Conservation (phyloP, 2,113 vertebrate species). For the Pituophis catenifer region DNA sequence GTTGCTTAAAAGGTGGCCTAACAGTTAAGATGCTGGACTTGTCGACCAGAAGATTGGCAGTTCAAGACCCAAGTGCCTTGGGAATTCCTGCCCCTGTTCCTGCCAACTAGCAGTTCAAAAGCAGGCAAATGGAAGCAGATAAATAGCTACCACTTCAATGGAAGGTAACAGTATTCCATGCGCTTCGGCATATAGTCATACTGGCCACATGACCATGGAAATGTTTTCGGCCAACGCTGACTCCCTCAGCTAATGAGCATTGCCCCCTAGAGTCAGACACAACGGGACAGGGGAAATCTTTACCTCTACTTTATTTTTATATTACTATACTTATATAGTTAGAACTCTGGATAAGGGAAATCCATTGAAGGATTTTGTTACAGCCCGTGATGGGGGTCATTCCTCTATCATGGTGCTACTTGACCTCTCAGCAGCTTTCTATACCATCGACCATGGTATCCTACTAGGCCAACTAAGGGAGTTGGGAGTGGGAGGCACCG, state of each 20-base stretch:
- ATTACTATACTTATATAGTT: background rate
- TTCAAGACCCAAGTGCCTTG: background rate
- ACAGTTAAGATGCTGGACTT: background rate
- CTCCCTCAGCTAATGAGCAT: background rate
- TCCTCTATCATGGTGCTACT: too few relatives aligned
- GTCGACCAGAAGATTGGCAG: background rate
- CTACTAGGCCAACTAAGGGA: too few relatives aligned
- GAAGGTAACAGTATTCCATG: background rate
- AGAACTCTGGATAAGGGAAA: background rate
- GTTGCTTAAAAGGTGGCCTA: background rate
- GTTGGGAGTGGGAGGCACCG: too few relatives aligned
- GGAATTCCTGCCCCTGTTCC: background rate
- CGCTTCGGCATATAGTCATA: fast-evolving
- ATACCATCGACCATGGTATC: too few relatives aligned
- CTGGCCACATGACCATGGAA: background rate
- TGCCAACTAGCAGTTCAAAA: background rate
- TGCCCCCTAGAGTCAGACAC: background rate
- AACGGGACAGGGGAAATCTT: background rate
- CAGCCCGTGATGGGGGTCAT: background rate
- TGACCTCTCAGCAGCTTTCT: too few relatives aligned
- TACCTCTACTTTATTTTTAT: background rate
- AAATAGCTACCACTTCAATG: background rate
- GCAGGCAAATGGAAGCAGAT: background rate
- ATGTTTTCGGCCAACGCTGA: background rate
- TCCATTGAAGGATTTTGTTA: background rate